Conservation (phyloP, 2,888 invertebrate species). For the Strigamia crassipes region DNA sequence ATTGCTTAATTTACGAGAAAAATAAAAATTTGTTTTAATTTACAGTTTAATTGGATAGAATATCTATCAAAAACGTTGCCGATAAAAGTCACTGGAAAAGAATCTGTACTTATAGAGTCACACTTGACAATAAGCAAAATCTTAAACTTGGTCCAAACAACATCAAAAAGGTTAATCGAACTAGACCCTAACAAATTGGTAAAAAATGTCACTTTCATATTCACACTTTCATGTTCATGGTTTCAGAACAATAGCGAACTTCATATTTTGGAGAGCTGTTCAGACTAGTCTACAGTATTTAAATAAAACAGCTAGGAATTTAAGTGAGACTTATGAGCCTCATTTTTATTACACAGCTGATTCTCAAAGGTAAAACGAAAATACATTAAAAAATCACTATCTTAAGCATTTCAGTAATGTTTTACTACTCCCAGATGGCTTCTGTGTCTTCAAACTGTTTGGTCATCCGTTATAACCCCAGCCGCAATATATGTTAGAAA, state of each 20-base stretch:
- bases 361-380: not conserved
- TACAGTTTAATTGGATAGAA: not conserved
- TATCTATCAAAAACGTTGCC: not conserved
- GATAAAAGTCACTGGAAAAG: not conserved
- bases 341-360: not conserved
- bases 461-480: constrained; percentile 2
- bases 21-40: not conserved
- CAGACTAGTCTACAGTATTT: not conserved
- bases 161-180: not conserved
- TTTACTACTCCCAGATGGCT: not conserved
- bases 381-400: not conserved
- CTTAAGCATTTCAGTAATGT: too few species aligned
- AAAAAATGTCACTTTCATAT: too few species aligned
- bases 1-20: too few species aligned
- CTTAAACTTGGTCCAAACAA: not conserved
- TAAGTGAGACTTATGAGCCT: not conserved
- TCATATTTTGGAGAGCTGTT: not conserved
- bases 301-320: not conserved
- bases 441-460: not conserved
- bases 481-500: constrained; percentile 15
- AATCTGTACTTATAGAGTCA: not conserved
- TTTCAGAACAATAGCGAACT: not conserved
- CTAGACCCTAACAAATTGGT: not conserved
- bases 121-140: not conserved
- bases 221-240: too few species aligned